phyloP scores from a whole-genome alignment of 1,140 invertebrate species.

The Lutraria rhynchaena region DNA sequence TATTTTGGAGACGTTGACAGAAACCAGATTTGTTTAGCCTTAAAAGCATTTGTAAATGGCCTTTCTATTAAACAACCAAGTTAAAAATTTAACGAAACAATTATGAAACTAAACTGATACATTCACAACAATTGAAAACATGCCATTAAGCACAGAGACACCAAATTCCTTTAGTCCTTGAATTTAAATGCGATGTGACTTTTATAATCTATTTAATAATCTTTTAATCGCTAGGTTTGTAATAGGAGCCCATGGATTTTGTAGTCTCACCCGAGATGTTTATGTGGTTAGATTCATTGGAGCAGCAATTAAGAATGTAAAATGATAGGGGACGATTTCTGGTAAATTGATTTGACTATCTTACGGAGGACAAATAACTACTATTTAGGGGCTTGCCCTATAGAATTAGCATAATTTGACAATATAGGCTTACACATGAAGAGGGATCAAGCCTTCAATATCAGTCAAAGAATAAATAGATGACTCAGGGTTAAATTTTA shows the following conservation, averaged over 20 bases:
- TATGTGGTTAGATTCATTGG: constrained; percentile 16
- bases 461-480: too few relatives aligned
- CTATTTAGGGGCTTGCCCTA: neutral
- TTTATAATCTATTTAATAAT: constrained; percentile 39
- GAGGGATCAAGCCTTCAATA: constrained; percentile 14
- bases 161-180: constrained; percentile 17
- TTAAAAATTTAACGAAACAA: too few relatives aligned
- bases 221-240: constrained; percentile 32
- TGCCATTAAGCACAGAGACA: neutral
- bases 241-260: constrained; percentile 8
- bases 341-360: constrained; percentile 43
- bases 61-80: too few relatives aligned
- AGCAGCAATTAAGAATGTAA: constrained; percentile 28
- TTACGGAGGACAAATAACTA: constrained; percentile 6
- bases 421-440: constrained; percentile 21
- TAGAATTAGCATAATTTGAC: constrained; percentile 30
- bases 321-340: constrained; percentile 8
- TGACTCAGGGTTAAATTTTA: too few relatives aligned
- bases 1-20: too few relatives aligned
- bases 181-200: constrained; percentile 21
- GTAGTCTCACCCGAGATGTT: constrained; percentile 33
- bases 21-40: too few relatives aligned
- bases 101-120: too few relatives aligned
- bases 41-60: too few relatives aligned
- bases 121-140: too few relatives aligned